Evolutionary conservation across 2,888 invertebrate genomes (phyloP), one percentile per base, ranked within the genome.

Genomic region (Scaptomyza reducta): DNA sequence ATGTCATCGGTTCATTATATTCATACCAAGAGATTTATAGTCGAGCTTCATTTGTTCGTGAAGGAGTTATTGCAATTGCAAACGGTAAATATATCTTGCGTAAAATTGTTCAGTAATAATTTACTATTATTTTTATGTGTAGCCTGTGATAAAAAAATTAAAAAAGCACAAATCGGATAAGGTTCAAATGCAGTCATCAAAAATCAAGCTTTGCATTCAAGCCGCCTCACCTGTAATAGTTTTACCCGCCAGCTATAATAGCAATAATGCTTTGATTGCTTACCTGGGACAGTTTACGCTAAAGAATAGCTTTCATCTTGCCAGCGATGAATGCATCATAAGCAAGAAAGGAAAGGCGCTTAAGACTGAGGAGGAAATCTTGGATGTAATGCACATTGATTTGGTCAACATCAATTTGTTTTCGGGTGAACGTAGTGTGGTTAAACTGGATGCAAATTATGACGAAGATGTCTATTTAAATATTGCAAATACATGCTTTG

Each of bases 1-100:
- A 97, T 98, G 96, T 95, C 97, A 0, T 97, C 98, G 0, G 96
- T 98, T 2, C 94, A 96, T 83, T 98, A 98, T 91, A 96, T 98
- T 54, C 98, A 99, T 92, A 98, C 98, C 0, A 97, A 97, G 89
- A 94, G 98, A 56, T 99, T 99, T 92, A 94, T 98, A 53, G 94
- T 95, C 18, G 98, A 98, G 91, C 93, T 98, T 59, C 95, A 97
- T 83, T 95, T 96, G 4, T 98, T 98, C 92, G 95, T 97, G 73
- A 93, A 94, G 50, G 96, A 96, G 89, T 97, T 99, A 90, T 94
- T 96, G 5, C 95, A 97, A 87, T 92, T 98, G 51, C 96, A 97
- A 88, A 95, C 95, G 64, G 95, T 97, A 64, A 94, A 35, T 27
- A 25, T 45, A 35, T 29, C 2, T 1, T 25, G 11, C 27, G 11